phyloP scores from a whole-genome alignment of 2,797 vertebrate genomes.

The Acanthornis magna region DNA sequence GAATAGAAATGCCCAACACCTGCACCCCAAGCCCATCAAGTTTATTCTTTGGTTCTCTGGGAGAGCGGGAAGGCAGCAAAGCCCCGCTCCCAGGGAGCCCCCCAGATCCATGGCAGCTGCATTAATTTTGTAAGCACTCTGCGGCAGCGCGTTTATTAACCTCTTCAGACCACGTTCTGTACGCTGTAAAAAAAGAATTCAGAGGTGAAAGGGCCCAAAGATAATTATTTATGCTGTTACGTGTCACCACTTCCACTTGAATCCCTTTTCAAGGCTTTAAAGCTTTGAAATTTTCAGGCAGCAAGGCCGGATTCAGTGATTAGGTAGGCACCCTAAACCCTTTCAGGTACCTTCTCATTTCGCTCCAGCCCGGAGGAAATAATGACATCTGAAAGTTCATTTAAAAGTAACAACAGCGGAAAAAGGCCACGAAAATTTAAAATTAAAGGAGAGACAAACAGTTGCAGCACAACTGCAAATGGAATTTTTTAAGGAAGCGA shows the following conservation, averaged over 20 bases:
- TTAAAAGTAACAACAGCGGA: background rate
- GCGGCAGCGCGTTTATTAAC: constrained; percentile 24
- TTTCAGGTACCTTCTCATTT: constrained; percentile 27
- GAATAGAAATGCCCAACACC: background rate
- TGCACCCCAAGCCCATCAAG: background rate
- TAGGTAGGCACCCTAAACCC: background rate
- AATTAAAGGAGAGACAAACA: background rate
- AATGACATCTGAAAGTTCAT: background rate
- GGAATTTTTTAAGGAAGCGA: background rate
- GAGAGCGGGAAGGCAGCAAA: background rate
- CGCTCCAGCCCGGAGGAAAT: background rate
- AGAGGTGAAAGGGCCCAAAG: constrained; percentile 61
- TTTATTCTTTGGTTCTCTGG: background rate
- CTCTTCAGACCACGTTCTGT: constrained; percentile 37
- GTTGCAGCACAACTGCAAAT: background rate
- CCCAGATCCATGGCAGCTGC: constrained; percentile 38
- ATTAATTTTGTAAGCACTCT: constrained; percentile 39
- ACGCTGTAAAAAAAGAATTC: constrained; percentile 35
- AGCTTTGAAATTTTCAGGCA: constrained; percentile 49
- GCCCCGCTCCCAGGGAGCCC: background rate
- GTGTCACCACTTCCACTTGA: constrained; percentile 48
- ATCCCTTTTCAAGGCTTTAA: constrained; percentile 59
- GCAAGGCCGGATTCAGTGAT: background rate
- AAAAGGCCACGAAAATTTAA: background rate
- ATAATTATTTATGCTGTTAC: constrained; percentile 67